These are phyloP conservation scores for Microcebus tavaratra DNA, from an alignment of 2,113 vertebrate genomes.

Conservation along the genomic window DNA sequence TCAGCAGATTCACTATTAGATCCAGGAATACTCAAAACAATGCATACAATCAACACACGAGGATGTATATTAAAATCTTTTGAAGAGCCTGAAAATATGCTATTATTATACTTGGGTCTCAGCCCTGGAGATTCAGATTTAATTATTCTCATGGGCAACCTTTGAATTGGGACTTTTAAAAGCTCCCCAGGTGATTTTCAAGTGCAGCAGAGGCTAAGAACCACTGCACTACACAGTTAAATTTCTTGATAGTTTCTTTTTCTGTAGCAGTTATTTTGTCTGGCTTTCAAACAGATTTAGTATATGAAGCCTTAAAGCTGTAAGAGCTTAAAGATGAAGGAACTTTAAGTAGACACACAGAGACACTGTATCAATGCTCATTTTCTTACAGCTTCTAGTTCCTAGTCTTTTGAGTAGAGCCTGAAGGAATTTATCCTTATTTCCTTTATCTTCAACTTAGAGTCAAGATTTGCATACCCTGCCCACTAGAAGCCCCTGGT, in stretches of 20 bases:
- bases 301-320: not conserved
- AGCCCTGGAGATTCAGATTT: not conserved
- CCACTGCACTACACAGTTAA: not conserved
- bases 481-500: not conserved
- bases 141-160: not conserved
- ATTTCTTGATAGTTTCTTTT: not conserved
- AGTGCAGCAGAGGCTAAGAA: not conserved
- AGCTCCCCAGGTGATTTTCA: not conserved
- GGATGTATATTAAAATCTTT: not conserved
- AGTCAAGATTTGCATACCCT: not conserved
- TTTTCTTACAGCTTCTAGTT: not conserved
- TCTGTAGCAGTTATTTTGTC: not conserved
- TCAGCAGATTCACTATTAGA: not conserved
- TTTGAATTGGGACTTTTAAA: not conserved
- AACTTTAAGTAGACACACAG: not conserved
- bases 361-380: not conserved
- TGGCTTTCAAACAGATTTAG: not conserved
- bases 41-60: not conserved
- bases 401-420: not conserved
- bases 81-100: not conserved
- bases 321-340: not conserved
- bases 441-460: not conserved
- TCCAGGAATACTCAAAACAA: not conserved
- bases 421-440: not conserved
- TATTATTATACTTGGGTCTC: not conserved